A percentile compares a stretch with the other conserved stretches of the same genome.
These are phyloP conservation scores for Napeogenes sylphis DNA, from an alignment of 2,888 invertebrate genomes.

Conservation along the genomic window DNA sequence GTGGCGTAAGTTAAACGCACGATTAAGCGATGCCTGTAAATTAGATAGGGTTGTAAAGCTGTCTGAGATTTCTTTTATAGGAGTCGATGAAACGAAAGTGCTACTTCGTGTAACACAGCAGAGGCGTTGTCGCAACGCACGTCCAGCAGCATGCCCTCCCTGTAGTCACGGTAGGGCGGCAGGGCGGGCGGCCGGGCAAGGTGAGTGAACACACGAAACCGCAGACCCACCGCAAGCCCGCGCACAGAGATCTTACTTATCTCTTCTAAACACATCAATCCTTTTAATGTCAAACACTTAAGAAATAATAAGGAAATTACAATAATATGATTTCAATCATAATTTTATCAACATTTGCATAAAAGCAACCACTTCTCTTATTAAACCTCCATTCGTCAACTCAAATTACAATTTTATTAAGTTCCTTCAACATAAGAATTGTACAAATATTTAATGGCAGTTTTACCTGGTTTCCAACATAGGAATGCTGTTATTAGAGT, in stretches of 20 bases:
- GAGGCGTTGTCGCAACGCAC: slow-evolving; percentile 42
- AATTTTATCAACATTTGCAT: too few relatives aligned
- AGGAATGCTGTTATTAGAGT: slow-evolving; percentile 50
- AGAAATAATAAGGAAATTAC: too few relatives aligned
- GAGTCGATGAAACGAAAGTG: too few relatives aligned
- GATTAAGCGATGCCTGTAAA: slow-evolving; percentile 51
- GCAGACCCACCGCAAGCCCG: slow-evolving; percentile 37
- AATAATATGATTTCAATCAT: too few relatives aligned
- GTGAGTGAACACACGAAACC: slow-evolving; percentile 34
- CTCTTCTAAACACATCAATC: slow-evolving; percentile 31
- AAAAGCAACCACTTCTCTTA: not conserved
- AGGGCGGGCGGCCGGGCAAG: slow-evolving; percentile 32
- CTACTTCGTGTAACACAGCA: slow-evolving; percentile 40
- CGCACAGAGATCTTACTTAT: slow-evolving; percentile 33
- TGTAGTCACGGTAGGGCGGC: slow-evolving; percentile 41
- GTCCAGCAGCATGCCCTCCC: slow-evolving; percentile 58
- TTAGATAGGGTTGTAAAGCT: not conserved
- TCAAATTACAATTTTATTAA: too few relatives aligned
- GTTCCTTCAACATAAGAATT: too few relatives aligned
- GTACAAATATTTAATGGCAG: too few relatives aligned
- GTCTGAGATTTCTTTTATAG: too few relatives aligned
- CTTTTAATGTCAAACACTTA: too few relatives aligned
- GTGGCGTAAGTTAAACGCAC: slow-evolving; percentile 55
- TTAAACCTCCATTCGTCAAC: not conserved
- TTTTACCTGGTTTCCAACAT: slow-evolving; percentile 58